Conservation (phyloP, 2,113 vertebrate species). For the Scortum barcoo region DNA sequence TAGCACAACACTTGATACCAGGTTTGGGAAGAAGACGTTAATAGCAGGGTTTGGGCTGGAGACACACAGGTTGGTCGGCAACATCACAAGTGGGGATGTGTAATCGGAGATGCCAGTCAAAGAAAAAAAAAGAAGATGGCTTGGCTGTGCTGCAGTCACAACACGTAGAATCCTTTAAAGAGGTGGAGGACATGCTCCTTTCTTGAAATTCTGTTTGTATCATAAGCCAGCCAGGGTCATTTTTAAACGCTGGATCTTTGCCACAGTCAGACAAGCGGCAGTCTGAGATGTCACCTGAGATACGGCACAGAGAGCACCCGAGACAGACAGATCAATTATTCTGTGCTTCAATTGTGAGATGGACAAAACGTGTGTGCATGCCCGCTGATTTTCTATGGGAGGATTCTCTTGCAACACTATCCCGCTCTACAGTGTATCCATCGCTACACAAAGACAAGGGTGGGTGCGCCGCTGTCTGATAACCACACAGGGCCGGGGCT, state of each 20-base stretch:
- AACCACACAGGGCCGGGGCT: constrained; percentile 15
- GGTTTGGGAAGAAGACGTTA: constrained; percentile 37
- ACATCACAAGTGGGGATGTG: constrained; percentile 42
- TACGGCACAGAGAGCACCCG: not conserved
- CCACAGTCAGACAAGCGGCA: constrained; percentile 3
- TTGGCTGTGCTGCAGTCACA: not conserved
- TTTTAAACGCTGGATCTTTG: not conserved
- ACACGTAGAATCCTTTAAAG: not conserved
- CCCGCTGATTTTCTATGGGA: not conserved
- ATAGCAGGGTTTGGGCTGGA: constrained; percentile 10
- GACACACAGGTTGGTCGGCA: constrained; percentile 15
- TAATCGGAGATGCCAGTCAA: constrained; percentile 33
- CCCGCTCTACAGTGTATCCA: not conserved
- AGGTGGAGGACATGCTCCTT: not conserved
- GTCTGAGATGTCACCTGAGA: constrained; percentile 4
- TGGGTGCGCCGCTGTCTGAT: constrained; percentile 16
- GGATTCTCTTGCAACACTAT: constrained; percentile 8
- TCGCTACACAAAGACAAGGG: not conserved
- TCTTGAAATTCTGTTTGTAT: not conserved
- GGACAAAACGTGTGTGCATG: not conserved
- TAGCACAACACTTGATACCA: constrained; percentile 58
- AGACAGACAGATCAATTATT: constrained; percentile 1
- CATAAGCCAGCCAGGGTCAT: not conserved
- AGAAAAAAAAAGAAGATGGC: not conserved
- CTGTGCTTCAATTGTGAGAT: not conserved